phyloP scores from a whole-genome alignment of 1,140 invertebrate genomes.

The Drosophila nigromelanica region DNA sequence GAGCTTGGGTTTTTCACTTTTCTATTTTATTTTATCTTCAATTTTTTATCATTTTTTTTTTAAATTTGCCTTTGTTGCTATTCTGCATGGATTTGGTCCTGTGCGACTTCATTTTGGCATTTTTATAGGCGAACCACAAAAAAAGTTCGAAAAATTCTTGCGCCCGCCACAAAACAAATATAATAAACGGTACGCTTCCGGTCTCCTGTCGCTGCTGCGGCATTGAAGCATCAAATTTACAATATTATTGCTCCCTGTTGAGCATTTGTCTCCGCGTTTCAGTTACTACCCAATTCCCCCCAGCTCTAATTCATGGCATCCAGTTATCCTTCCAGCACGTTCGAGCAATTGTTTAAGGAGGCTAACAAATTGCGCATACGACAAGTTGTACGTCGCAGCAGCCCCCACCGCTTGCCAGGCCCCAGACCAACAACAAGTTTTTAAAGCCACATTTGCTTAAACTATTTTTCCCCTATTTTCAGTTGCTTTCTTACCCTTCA shows the following conservation, averaged over 20 bases:
- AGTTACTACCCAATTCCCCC: background rate
- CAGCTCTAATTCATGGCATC: background rate
- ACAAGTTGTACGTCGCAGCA: slow-evolving; percentile 29
- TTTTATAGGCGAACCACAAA: slow-evolving; percentile 31
- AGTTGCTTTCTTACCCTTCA: background rate
- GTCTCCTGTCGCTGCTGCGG: slow-evolving; percentile 7
- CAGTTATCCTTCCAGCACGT: slow-evolving; percentile 47
- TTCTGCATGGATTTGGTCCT: slow-evolving; percentile 29
- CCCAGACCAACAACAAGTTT: slow-evolving; percentile 9
- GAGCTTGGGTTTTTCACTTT: slow-evolving; percentile 12
- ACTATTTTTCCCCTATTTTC: slow-evolving; percentile 55
- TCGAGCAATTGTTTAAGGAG: slow-evolving; percentile 68
- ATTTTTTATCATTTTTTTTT: slow-evolving; percentile 23
- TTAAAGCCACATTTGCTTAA: slow-evolving; percentile 47
- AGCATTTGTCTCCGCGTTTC: slow-evolving; percentile 63
- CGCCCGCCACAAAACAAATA: slow-evolving; percentile 45
- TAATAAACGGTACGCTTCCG: slow-evolving; percentile 32
- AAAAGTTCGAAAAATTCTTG: slow-evolving; percentile 6
- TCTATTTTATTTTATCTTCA: slow-evolving; percentile 1
- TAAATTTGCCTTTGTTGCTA: slow-evolving; percentile 30
- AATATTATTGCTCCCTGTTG: slow-evolving; percentile 78
- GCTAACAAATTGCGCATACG: slow-evolving; percentile 65
- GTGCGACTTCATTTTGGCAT: slow-evolving; percentile 45
- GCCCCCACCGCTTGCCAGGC: too few relatives aligned
- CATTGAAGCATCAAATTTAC: slow-evolving; percentile 70